Evolutionary conservation across 2,888 invertebrate species (phyloP), one percentile per base, ranked within the genome.

Genomic region (Lottia scabra): DNA sequence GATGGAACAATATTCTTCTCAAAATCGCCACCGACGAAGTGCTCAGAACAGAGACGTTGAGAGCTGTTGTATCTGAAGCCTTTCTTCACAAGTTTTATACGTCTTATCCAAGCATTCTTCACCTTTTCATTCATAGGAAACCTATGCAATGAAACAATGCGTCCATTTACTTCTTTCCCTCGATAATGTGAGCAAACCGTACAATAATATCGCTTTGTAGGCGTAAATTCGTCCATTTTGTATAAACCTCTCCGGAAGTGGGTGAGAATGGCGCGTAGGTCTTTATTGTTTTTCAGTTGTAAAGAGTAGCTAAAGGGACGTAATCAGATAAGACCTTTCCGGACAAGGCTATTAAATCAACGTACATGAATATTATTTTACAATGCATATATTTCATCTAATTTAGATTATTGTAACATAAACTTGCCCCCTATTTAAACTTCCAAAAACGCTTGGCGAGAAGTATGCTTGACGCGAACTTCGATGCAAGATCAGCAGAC

Each of bases 341-440:
- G 48, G 48, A 48, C 48, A 48, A 19, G 48, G 48, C 48, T 48
- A 48, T 48, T n/a, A n/a, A n/a, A n/a, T n/a, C n/a, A n/a, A n/a
- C n/a, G n/a, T n/a, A n/a, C n/a, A n/a, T n/a, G n/a, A n/a, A n/a
- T n/a, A n/a, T n/a, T n/a, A n/a, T n/a, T n/a, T n/a, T n/a, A n/a
- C n/a, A n/a, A 48, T 30, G 30, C 30, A 30, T 30, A 30, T 30
- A 30, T 30, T 30, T n/a, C n/a, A n/a, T n/a, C n/a, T n/a, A n/a
- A n/a, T n/a, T n/a, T n/a, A n/a, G n/a, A n/a, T n/a, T n/a, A n/a
- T n/a, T n/a, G n/a, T n/a, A n/a, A n/a, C n/a, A n/a, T n/a, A n/a
- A n/a, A 30, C 30, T 5, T 4, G 2, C 30, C 30, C 30, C 30
- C 30, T 30, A 5, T 30, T 5, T 30, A 5, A n/a, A n/a, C n/a